Conservation (phyloP, 2,113 vertebrate species). For the Cephalopholis sonnerati region DNA sequence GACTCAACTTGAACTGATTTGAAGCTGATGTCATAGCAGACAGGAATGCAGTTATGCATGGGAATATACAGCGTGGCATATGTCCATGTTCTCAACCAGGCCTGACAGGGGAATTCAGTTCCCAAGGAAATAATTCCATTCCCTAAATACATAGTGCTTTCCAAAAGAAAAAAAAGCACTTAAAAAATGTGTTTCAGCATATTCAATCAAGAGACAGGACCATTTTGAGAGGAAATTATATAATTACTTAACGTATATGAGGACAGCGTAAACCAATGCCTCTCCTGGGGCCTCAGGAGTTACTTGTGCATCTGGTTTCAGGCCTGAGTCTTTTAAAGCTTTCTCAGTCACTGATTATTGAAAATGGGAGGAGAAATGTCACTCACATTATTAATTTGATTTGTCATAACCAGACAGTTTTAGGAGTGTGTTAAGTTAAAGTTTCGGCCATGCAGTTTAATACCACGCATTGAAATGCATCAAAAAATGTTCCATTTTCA, state of each 20-base stretch:
- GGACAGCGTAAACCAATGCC: slow-evolving; percentile 56
- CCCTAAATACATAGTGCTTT: slow-evolving; percentile 30
- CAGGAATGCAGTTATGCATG: slow-evolving; percentile 59
- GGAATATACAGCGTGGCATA: slow-evolving; percentile 49
- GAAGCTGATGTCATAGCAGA: slow-evolving; percentile 57
- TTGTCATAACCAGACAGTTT: not conserved
- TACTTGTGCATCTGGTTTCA: slow-evolving; percentile 58
- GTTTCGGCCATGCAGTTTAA: not conserved
- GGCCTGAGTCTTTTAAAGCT: slow-evolving; percentile 31
- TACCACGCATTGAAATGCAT: not conserved
- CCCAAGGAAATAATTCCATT: slow-evolving; percentile 56
- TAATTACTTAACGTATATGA: slow-evolving; percentile 60
- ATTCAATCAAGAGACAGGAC: slow-evolving; percentile 30
- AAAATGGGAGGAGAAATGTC: slow-evolving; percentile 17
- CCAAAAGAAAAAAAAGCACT: slow-evolving; percentile 20
- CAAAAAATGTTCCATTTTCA: not conserved
- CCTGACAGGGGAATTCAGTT: slow-evolving; percentile 58
- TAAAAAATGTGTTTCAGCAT: slow-evolving; percentile 31
- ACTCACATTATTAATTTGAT: slow-evolving; percentile 31
- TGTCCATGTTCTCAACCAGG: slow-evolving; percentile 48
- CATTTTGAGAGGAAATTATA: slow-evolving; percentile 51
- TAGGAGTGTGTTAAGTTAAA: not conserved
- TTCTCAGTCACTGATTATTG: slow-evolving; percentile 27
- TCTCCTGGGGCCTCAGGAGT: slow-evolving; percentile 54
- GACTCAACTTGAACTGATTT: slow-evolving; percentile 20